Evolutionary conservation across 2,888 invertebrate genomes (phyloP).

Genomic region (Anagyrus pseudococci): DNA sequence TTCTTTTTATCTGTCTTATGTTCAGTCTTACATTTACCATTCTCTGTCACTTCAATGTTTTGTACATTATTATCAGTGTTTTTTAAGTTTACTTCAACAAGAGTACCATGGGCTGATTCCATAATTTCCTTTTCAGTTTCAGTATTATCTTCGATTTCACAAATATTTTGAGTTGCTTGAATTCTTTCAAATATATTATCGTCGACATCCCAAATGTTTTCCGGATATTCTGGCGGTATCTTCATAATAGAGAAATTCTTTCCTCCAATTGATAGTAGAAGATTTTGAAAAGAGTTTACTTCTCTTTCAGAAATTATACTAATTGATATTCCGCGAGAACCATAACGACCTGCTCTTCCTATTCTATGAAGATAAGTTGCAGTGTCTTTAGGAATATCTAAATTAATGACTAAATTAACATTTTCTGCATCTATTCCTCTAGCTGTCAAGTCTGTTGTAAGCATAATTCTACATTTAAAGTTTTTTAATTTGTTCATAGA

Average conservation of each 20-base stretch:
- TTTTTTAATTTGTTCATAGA: constrained; percentile 80
- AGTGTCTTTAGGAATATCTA: constrained; percentile 82
- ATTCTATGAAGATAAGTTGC: constrained; percentile 93
- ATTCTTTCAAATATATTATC: constrained; percentile 49
- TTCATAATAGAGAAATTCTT: constrained; percentile 63
- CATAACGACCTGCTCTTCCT: constrained; percentile 94
- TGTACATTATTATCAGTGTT: not conserved
- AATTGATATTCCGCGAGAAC: constrained; percentile 82
- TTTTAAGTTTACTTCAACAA: constrained; percentile 6
- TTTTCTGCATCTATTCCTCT: constrained; percentile 94
- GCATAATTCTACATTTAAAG: constrained; percentile 82
- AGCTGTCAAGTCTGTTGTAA: constrained; percentile 90
- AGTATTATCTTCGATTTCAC: constrained; percentile 12
- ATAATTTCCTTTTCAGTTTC: constrained; percentile 32
- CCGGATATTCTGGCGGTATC: constrained; percentile 57
- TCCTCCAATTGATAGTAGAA: constrained; percentile 68
- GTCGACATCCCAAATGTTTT: constrained; percentile 52
- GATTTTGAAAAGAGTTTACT: constrained; percentile 65
- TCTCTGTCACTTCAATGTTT: not conserved
- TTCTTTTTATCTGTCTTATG: not conserved
- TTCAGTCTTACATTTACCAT: constrained; percentile 10
- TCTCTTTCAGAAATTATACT: constrained; percentile 77
- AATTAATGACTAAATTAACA: constrained; percentile 91
- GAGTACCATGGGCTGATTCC: constrained; percentile 34
- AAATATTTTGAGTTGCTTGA: constrained; percentile 26